phyloP scores from a whole-genome alignment of 2,888 invertebrate genomes.

The Nomada goodeniana region DNA sequence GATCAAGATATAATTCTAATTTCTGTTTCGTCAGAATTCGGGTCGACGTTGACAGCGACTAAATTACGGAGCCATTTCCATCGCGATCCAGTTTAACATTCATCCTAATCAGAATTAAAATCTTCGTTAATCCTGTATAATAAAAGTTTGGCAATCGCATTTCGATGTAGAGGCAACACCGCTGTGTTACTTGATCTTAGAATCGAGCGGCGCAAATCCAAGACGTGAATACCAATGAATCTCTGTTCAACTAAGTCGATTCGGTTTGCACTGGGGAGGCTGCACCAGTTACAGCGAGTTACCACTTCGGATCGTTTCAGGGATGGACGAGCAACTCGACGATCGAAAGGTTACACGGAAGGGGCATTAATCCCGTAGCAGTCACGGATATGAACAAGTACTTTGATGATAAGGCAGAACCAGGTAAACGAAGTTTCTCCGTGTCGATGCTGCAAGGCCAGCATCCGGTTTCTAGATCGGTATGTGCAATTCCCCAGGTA shows the following conservation, averaged over 20 bases:
- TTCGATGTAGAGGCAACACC: background rate
- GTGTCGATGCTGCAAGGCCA: background rate
- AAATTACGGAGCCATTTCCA: background rate
- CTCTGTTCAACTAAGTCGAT: background rate
- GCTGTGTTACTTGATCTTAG: slow-evolving; percentile 4
- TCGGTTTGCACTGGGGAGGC: background rate
- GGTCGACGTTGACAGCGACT: background rate
- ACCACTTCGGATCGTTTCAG: slow-evolving; percentile 62
- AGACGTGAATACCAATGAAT: slow-evolving; percentile 1
- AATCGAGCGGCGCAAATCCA: background rate
- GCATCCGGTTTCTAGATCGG: slow-evolving; percentile 20
- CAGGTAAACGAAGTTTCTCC: slow-evolving; percentile 58
- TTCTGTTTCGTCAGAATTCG: slow-evolving; percentile 19
- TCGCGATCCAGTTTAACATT: background rate
- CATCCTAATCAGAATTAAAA: background rate
- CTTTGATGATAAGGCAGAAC: slow-evolving; percentile 68
- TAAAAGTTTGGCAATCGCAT: background rate
- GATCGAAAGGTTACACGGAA: slow-evolving; percentile 66
- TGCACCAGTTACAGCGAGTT: slow-evolving; percentile 24
- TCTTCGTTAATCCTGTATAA: background rate
- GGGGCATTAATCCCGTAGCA: slow-evolving; percentile 66
- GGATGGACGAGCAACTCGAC: slow-evolving; percentile 76
- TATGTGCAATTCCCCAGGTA: slow-evolving; percentile 48
- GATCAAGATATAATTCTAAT: slow-evolving; percentile 28
- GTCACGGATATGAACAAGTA: slow-evolving; percentile 73